These are phyloP conservation scores for Hemistola chrysoprasaria DNA, from an alignment of 2,888 invertebrate genomes.

Conservation along the genomic window DNA sequence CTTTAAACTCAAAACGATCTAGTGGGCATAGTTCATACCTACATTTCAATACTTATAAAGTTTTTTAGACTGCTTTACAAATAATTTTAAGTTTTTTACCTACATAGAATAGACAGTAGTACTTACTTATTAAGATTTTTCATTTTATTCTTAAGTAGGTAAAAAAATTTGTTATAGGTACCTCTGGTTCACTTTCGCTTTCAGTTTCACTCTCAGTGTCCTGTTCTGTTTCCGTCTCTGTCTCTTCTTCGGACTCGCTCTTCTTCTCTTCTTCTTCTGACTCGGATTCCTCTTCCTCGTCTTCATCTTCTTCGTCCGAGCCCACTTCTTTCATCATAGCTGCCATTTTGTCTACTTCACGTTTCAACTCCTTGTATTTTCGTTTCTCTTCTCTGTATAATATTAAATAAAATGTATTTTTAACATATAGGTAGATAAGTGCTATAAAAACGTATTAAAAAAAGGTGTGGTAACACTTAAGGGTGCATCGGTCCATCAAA, in stretches of 20 bases:
- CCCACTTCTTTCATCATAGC: constrained; percentile 91
- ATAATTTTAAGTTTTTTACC: no score
- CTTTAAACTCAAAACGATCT: no score
- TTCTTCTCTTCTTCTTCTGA: constrained; percentile 82
- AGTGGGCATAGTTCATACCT: no score
- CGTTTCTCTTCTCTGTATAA: constrained; percentile 87
- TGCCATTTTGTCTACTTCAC: constrained; percentile 96
- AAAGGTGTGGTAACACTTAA: no score
- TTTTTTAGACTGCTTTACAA: no score
- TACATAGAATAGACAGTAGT: no score
- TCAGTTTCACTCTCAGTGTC: constrained; percentile 86
- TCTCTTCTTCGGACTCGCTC: constrained; percentile 78
- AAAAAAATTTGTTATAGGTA: constrained; percentile 36
- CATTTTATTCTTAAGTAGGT: not conserved
- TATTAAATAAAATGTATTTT: not conserved
- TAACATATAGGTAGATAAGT: no score
- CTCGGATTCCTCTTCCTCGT: constrained; percentile 80
- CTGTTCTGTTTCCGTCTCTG: constrained; percentile 85
- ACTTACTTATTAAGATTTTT: no score
- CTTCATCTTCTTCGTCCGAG: constrained; percentile 86
- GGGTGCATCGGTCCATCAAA: no score
- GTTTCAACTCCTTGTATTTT: constrained; percentile 91
- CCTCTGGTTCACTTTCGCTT: constrained; percentile 86
- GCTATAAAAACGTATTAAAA: no score
- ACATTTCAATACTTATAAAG: no score